Evolutionary conservation across 1,140 invertebrate species (phyloP).

Genomic region (Brachionus rubens): DNA sequence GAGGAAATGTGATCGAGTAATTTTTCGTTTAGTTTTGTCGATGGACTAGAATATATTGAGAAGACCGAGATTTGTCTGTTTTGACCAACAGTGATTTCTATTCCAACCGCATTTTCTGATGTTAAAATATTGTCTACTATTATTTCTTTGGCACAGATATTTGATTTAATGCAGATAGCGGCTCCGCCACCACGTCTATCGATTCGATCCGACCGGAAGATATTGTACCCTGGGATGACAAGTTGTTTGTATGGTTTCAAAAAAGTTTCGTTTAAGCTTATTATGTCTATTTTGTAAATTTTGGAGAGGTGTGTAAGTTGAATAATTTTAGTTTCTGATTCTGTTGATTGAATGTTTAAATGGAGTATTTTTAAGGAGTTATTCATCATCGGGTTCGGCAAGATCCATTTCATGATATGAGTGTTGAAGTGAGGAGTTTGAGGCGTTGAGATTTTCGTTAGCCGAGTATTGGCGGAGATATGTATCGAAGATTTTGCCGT

Average conservation of each 20-base stretch:
- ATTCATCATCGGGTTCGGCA: not conserved
- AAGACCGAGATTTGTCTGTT: not conserved
- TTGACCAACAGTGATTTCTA: not conserved
- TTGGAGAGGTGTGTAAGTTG: not conserved
- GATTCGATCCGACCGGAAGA: not conserved
- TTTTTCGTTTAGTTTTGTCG: not conserved
- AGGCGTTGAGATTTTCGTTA: no score
- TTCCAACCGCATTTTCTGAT: not conserved
- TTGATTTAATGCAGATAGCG: not conserved
- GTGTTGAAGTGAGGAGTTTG: no score
- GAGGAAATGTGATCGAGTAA: not conserved
- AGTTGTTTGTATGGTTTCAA: not conserved
- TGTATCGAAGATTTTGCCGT: not conserved
- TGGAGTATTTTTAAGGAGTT: not conserved
- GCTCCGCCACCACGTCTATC: not conserved
- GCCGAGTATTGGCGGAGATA: not conserved
- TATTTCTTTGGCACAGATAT: not conserved
- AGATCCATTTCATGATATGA: not conserved
- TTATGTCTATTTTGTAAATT: constrained; percentile 4
- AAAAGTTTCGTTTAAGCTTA: not conserved
- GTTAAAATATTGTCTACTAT: not conserved
- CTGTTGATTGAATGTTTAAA: not conserved
- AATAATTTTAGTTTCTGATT: not conserved
- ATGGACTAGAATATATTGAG: not conserved
- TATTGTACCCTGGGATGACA: not conserved